Conservation (phyloP, 2,113 vertebrate genomes). For the Stictonetta naevosa region DNA sequence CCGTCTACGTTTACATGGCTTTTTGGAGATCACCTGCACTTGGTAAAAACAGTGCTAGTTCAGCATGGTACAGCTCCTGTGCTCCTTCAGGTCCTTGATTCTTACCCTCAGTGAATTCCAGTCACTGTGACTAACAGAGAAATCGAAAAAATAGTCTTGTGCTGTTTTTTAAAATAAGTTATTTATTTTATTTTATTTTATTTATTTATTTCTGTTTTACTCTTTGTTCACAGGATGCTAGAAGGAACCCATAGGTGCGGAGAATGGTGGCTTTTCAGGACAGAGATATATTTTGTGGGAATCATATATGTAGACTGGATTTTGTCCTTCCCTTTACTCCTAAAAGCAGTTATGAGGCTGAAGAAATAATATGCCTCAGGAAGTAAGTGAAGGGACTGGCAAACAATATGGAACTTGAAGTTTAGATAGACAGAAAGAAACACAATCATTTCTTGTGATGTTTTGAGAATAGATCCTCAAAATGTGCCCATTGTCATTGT, state of each 20-base stretch:
- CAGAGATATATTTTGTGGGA: background rate
- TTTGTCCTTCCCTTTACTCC: background rate
- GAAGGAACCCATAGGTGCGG: background rate
- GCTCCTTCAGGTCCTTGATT: background rate
- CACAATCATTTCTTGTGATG: background rate
- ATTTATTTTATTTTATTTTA: background rate
- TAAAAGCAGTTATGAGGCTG: background rate
- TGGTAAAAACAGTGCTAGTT: background rate
- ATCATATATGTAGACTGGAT: background rate
- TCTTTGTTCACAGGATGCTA: background rate
- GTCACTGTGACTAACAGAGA: background rate
- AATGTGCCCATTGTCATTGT: background rate
- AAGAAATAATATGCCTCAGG: background rate
- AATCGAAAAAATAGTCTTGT: background rate
- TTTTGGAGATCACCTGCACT: background rate
- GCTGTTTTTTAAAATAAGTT: background rate
- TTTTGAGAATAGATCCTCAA: background rate
- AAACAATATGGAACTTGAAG: background rate
- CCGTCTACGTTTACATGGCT: background rate
- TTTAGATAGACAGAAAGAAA: background rate
- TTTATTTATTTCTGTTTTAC: background rate
- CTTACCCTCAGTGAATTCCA: fast-evolving
- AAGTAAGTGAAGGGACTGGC: background rate
- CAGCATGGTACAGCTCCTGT: fast-evolving
- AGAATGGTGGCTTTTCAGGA: background rate